Base-by-base conservation (phyloP, 2,888 invertebrate species). In the Panorpa germanica region DNA sequence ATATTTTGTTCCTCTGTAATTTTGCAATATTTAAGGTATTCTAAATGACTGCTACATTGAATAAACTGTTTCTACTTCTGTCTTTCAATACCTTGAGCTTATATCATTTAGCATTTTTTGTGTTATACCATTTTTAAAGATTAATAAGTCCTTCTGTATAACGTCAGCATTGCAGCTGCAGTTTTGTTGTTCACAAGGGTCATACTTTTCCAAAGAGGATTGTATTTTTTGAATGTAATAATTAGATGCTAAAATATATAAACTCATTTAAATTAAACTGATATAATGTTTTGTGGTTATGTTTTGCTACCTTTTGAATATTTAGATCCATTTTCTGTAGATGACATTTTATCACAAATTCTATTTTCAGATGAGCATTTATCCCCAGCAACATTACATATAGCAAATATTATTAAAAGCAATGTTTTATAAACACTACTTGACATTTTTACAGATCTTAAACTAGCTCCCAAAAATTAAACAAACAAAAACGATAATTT, bases 81-180 rank as follows among this genome's bases (percentile, higher is more conserved):
- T 41, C 59, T 59, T 35, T 54, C 58, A 13, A 57, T 57, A 11
- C 49, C 55, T 47, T 5, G 51, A 40, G 28, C 46, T 54, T 20
- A 77, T 66, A 25, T 50, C 47, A 23, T 69, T 55, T 38, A 88
- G 63, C 47, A 68, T 56, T 37, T 70, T 57, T 41, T 64, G 59
- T 1, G 63, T 66, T 34, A 91, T 80, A 24, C 86, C 86, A 25
- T 63, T 54, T 39, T 60, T 54, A 51, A 78, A 91, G 5, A 68
- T 60, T 30, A 52, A 52, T 31, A 91, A 57, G 50, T 90, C 85
- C 15, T 61, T 52, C 8, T 61, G 50, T 32, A 88, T 70, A 5
- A 75, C 66, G 40, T 59, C 47, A 32, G 50, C 49, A 45, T 70
- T 65, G 44, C 81, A 81, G 28, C 57, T 60, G 46, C 78, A 77